Conservation (phyloP, 2,797 vertebrate species). For the Urophycis tenuis region DNA sequence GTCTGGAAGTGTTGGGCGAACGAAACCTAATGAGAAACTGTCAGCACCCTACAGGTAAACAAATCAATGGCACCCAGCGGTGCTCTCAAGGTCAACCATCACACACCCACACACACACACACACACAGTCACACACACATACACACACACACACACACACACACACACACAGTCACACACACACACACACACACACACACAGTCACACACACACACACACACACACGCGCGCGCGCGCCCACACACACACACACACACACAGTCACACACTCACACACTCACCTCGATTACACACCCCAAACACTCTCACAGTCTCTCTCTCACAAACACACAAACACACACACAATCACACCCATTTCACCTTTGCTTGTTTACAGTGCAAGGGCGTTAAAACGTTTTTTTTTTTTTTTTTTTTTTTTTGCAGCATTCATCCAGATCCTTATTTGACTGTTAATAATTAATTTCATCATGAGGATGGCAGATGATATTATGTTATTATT, state of each 20-base stretch:
- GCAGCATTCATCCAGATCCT: not conserved
- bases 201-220: slow-evolving; percentile 12
- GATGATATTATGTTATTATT: slow-evolving; percentile 4
- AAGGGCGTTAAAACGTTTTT: not conserved
- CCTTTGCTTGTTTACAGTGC: not conserved
- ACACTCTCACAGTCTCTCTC: not conserved
- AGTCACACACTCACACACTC: not conserved
- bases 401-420: too few species aligned
- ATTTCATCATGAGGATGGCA: slow-evolving; percentile 1
- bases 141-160: not conserved
- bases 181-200: not conserved
- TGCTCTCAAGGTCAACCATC: slow-evolving; percentile 60
- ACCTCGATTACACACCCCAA: not conserved
- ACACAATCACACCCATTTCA: not conserved
- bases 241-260: not conserved
- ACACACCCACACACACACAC: not conserved
- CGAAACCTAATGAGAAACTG: slow-evolving; percentile 75
- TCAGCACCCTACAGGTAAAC: slow-evolving; percentile 73
- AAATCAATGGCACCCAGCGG: slow-evolving; percentile 76
- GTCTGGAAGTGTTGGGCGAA: slow-evolving; percentile 70
- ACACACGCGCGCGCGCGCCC: not conserved
- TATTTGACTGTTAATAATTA: not conserved
- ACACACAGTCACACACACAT: slow-evolving; percentile 15
- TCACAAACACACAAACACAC: not conserved
- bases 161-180: not conserved